phyloP scores from a whole-genome alignment of 2,888 invertebrate species.

The Eristalis tenax region DNA sequence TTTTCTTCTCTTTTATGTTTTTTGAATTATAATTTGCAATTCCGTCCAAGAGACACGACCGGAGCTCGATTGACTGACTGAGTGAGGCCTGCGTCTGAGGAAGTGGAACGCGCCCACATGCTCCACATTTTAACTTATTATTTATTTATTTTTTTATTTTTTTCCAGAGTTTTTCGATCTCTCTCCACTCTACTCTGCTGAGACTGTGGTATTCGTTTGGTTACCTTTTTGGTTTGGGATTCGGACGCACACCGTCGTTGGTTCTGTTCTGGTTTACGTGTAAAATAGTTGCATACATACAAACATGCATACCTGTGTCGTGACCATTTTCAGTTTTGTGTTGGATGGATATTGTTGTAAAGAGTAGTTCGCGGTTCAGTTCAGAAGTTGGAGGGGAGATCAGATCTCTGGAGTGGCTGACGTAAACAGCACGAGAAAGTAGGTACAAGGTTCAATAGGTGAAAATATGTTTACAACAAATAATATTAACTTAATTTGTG shows the following conservation, averaged over 20 bases:
- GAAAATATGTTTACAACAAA: slow-evolving; percentile 4
- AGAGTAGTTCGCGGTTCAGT: slow-evolving; percentile 43
- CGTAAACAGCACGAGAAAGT: slow-evolving; percentile 38
- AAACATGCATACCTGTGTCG: not conserved
- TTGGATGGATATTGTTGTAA: slow-evolving; percentile 31
- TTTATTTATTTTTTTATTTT: slow-evolving; percentile 12
- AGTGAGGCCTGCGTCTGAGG: slow-evolving; percentile 54
- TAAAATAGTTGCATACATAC: slow-evolving; percentile 14
- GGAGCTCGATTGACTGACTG: slow-evolving; percentile 53
- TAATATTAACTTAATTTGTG: not conserved
- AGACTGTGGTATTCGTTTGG: slow-evolving; percentile 17
- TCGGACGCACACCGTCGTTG: slow-evolving; percentile 11
- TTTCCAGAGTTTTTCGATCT: slow-evolving; percentile 13
- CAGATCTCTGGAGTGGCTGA: slow-evolving; percentile 22
- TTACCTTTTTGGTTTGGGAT: slow-evolving; percentile 30
- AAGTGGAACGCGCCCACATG: slow-evolving; percentile 72
- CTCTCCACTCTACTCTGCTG: slow-evolving; percentile 1
- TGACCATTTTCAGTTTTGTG: slow-evolving; percentile 32
- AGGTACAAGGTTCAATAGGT: slow-evolving; percentile 45
- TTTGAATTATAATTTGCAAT: slow-evolving; percentile 51
- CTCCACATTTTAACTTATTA: slow-evolving; percentile 56
- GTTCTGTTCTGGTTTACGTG: not conserved
- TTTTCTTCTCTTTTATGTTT: slow-evolving; percentile 26
- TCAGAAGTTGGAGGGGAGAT: not conserved
- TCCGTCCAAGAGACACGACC: slow-evolving; percentile 47